Conservation (phyloP, 2,113 vertebrate species). For the human (Homo sapiens) region GRCh38 chr4:76143501-76144000, state of each 20-base stretch:
- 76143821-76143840: not conserved
- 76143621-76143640: not conserved
- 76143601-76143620: too few relatives aligned
- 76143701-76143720: not conserved
- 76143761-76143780: not conserved
- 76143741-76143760: not conserved
- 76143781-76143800: not conserved
- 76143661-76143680: not conserved
- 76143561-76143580: too few relatives aligned
- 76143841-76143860: not conserved
- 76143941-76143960: not conserved
- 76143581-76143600: too few relatives aligned
- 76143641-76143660: not conserved
- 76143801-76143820: not conserved
- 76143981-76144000: not conserved
- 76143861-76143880: not conserved
- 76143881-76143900: not conserved
- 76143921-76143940: not conserved
- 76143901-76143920: slow-evolving; percentile 12
- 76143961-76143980: not conserved
- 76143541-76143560: too few relatives aligned
- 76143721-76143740: not conserved
- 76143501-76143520: too few relatives aligned
- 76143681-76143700: not conserved
- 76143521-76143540: too few relatives aligned